Conservation (phyloP, 2,888 invertebrate genomes). For the Andrena bicolor region DNA sequence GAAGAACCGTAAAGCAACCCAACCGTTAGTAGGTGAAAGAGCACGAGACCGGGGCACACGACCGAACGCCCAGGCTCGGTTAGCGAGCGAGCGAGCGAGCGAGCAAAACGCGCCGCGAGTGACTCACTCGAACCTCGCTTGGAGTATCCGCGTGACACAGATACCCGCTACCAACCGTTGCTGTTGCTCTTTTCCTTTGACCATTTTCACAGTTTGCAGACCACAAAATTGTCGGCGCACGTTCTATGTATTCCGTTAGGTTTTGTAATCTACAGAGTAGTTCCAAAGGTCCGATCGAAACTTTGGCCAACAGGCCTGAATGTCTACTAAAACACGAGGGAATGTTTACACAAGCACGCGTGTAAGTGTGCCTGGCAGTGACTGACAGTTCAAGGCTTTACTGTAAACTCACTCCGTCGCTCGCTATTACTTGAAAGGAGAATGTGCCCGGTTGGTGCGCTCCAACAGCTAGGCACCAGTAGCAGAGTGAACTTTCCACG, state of each 20-base stretch:
- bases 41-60: constrained; percentile 60
- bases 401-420: too few relatives aligned
- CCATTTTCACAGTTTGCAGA: constrained; percentile 2
- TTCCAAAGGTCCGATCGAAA: not conserved
- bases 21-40: constrained; percentile 75
- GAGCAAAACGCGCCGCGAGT: constrained; percentile 41
- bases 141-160: constrained; percentile 71
- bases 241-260: not conserved
- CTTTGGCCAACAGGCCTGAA: not conserved
- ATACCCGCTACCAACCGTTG: constrained; percentile 53
- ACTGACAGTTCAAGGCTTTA: too few relatives aligned
- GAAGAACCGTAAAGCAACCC: constrained; percentile 62
- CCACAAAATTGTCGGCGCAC: not conserved
- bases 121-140: constrained; percentile 62
- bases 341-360: too few relatives aligned
- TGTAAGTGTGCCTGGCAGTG: too few relatives aligned
- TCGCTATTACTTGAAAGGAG: too few relatives aligned
- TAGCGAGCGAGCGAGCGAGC: constrained; percentile 20
- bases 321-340: too few relatives aligned
- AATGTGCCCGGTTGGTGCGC: too few relatives aligned
- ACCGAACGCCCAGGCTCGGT: constrained; percentile 25
- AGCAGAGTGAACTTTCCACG: too few relatives aligned
- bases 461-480: too few relatives aligned
- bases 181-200: constrained; percentile 44
- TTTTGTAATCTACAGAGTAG: not conserved